Evolutionary conservation across 2,113 vertebrate genomes (phyloP), one percentile per base, ranked within the genome.

Genomic region (Pogonocichla stellata): DNA sequence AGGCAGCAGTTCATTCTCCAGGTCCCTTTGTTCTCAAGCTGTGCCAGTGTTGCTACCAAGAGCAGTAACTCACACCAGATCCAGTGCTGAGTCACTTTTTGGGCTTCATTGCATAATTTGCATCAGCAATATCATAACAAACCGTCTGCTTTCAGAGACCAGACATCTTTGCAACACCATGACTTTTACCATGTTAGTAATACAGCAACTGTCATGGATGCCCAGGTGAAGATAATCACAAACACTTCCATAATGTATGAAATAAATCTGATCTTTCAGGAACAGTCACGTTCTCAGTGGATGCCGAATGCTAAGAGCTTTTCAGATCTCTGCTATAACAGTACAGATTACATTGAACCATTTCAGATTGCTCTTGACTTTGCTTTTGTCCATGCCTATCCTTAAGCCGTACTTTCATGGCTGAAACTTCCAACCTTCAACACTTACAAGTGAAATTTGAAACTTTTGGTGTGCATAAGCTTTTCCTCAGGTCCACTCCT

Each of bases 11-110:
- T 70, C 17, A 1, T 4, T 14, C 73, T 33, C 31, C 73, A 18
- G 1, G 1, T 20, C 53, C 54, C 58, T 57, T 24, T 4, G 1
- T 23, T 7, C 1, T 3, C 23, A 8, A n/a, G 22, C 65, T 81
- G 50, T 36, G 19, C 65, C 81, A 45, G 47, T 11, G 54, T 47
- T 48, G 31, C 67, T 54, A 23, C 45, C 47, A 67, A 62, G 60
- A 80, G 56, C 4, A 5, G 3, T 10, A 83, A 23, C 17, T 80
- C 31, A 1, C 13, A 36, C 36, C 8, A 8, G 22, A 19, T 48
- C n/a, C 45, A n/a, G 9, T 25, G 73, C 67, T 2, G 11, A 65
- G 43, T 42, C 61, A n/a, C 26, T 6, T 25, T n/a, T 78, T 74
- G 36, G 28, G 65, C 51, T 84, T 93, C 54, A 19, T 6, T 78